Evolutionary conservation across 2,113 vertebrate species (phyloP).

Genomic region (Varanus salvator): DNA sequence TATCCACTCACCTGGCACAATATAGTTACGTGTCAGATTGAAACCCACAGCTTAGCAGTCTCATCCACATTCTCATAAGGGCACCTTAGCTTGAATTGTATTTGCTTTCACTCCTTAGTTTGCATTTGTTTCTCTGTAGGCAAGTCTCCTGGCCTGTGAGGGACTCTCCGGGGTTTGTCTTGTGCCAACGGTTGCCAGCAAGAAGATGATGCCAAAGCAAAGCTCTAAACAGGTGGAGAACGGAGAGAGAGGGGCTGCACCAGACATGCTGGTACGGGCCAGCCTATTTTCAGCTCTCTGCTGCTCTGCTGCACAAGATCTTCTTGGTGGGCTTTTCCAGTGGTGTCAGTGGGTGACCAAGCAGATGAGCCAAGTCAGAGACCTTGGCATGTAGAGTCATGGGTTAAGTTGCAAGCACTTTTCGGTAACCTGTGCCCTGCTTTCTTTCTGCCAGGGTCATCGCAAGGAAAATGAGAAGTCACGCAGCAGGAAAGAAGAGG

Average conservation of each 20-base stretch:
- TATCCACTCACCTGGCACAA: not conserved
- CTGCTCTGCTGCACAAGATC: not conserved
- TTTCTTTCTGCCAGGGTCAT: slow-evolving; percentile 60
- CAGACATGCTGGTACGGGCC: slow-evolving; percentile 66
- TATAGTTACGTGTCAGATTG: not conserved
- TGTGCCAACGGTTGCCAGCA: slow-evolving; percentile 76
- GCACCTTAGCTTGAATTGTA: not conserved
- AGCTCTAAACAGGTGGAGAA: slow-evolving; percentile 75
- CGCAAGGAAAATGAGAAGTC: slow-evolving; percentile 73
- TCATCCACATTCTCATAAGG: not conserved
- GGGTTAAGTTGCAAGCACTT: not conserved
- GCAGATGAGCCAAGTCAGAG: not conserved
- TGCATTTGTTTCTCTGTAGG: slow-evolving; percentile 67
- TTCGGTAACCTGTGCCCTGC: not conserved
- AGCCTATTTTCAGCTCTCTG: slow-evolving; percentile 20
- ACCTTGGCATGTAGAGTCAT: not conserved
- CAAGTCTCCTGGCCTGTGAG: slow-evolving; percentile 78
- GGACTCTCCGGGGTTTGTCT: slow-evolving; percentile 76
- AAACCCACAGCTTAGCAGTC: not conserved
- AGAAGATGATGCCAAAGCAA: slow-evolving; percentile 78
- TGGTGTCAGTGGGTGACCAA: slow-evolving; percentile 1
- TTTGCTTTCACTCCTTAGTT: slow-evolving; percentile 31
- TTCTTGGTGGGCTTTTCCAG: slow-evolving; percentile 6
- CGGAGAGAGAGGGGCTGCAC: slow-evolving; percentile 70
- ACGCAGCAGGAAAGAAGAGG: slow-evolving; percentile 69